Evolutionary conservation across 2,888 invertebrate genomes (phyloP).

Genomic region (Xanthia icteritia): DNA sequence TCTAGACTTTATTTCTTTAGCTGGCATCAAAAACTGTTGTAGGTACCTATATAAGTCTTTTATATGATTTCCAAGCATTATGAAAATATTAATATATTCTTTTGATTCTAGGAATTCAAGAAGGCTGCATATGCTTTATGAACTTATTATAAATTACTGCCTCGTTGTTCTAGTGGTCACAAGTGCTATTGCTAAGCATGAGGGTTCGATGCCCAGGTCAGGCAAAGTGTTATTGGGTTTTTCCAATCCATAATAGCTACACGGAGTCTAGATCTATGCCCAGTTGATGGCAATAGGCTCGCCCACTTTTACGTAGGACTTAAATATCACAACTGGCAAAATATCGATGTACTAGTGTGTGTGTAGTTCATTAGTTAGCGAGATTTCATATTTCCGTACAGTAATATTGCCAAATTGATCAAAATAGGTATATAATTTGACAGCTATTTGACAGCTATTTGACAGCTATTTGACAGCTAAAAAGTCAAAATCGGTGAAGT

Average conservation of each 20-base stretch:
- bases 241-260: background rate
- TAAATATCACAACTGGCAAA: background rate
- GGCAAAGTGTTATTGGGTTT: background rate
- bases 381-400: too few species aligned
- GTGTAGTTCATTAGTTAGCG: too few species aligned
- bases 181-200: background rate
- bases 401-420: too few species aligned
- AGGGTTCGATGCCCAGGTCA: background rate
- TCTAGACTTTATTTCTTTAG: conserved; percentile 42
- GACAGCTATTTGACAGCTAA: too few species aligned
- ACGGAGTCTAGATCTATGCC: background rate
- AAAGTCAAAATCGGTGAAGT: too few species aligned
- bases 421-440: too few species aligned
- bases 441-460: too few species aligned
- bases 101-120: background rate
- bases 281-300: background rate
- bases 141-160: background rate
- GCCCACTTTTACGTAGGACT: background rate
- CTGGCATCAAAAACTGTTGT: conserved; percentile 26
- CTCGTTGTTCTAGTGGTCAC: background rate
- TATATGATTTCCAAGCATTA: conserved; percentile 19
- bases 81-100: background rate
- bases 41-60: conserved; percentile 28
- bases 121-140: background rate
- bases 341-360: background rate